Percentiles rank a stretch among this genome's conserved stretches.
Conservation (phyloP, 2,888 invertebrate species). For the Campoplex capitator region DNA sequence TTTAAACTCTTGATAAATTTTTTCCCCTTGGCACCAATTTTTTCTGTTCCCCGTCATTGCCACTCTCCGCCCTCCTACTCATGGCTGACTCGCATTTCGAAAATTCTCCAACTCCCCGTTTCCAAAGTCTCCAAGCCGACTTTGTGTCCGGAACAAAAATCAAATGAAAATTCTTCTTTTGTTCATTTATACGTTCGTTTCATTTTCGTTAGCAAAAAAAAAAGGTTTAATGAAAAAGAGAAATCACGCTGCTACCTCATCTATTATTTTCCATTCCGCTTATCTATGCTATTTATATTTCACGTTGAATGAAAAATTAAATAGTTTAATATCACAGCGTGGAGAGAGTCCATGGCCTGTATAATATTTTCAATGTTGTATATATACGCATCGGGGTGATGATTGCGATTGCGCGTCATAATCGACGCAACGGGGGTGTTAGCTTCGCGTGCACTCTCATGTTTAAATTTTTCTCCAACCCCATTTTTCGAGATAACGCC, state of each 20-base stretch:
- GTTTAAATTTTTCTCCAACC: conserved; percentile 1
- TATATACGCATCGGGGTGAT: not conserved
- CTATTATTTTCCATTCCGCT: conserved; percentile 23
- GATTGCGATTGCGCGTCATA: conserved; percentile 38
- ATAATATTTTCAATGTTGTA: not conserved
- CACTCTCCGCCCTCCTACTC: not conserved
- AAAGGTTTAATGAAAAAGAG: too few relatives aligned
- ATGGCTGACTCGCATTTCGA: not conserved
- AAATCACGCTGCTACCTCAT: not conserved
- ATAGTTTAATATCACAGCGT: not conserved
- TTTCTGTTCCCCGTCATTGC: not conserved
- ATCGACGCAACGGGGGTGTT: conserved; percentile 18
- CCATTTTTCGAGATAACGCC: conserved; percentile 29
- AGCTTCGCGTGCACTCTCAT: conserved; percentile 22
- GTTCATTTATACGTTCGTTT: not conserved
- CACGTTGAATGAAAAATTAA: conserved; percentile 14
- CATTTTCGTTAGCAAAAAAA: not conserved
- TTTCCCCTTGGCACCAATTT: not conserved
- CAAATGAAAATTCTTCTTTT: not conserved
- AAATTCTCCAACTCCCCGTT: not conserved
- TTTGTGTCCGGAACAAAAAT: not conserved
- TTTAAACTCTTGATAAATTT: not conserved
- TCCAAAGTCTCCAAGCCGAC: not conserved
- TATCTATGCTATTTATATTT: conserved; percentile 3
- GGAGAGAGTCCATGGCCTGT: conserved; percentile 5